These are phyloP conservation scores for Epinotia brunnichana DNA, from an alignment of 2,888 invertebrate genomes.

Conservation along the genomic window DNA sequence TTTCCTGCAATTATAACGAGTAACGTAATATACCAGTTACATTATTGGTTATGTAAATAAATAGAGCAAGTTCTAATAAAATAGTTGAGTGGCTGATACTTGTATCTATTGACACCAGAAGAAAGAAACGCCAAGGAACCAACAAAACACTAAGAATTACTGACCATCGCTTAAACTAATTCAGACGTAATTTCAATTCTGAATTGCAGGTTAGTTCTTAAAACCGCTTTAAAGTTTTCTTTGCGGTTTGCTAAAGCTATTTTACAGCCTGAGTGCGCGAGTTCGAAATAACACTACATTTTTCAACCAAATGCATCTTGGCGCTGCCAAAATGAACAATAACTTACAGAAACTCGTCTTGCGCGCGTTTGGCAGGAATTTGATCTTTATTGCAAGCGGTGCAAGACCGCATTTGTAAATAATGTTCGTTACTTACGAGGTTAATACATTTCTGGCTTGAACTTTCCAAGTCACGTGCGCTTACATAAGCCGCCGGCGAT, in stretches of 20 bases:
- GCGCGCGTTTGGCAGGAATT: neutral
- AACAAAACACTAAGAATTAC: neutral
- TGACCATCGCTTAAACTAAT: neutral
- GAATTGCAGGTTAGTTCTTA: neutral
- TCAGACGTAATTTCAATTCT: neutral
- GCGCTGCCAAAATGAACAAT: slow-evolving; percentile 36
- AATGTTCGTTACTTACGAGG: slow-evolving; percentile 15
- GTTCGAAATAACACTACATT: slow-evolving; percentile 38
- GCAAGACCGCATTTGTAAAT: neutral
- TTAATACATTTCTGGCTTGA: slow-evolving; percentile 12
- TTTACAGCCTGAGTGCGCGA: slow-evolving; percentile 12
- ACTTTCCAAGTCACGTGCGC: slow-evolving; percentile 62
- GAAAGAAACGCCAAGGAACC: neutral
- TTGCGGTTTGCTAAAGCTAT: slow-evolving; percentile 20
- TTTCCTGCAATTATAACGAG: too few species aligned
- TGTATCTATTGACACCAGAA: neutral
- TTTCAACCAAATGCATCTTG: slow-evolving; percentile 38
- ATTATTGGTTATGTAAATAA: too few species aligned
- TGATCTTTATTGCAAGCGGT: neutral
- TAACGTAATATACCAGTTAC: too few species aligned
- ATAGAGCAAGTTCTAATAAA: too few species aligned
- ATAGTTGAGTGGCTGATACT: too few species aligned
- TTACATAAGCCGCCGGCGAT: slow-evolving; percentile 66
- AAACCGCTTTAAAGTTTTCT: slow-evolving; percentile 13
- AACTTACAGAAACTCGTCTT: slow-evolving; percentile 5